Evolutionary conservation across 37 sponge, comb jelly and placozoan species (phyloP).

Genomic region (Petrosia ficiformis): DNA sequence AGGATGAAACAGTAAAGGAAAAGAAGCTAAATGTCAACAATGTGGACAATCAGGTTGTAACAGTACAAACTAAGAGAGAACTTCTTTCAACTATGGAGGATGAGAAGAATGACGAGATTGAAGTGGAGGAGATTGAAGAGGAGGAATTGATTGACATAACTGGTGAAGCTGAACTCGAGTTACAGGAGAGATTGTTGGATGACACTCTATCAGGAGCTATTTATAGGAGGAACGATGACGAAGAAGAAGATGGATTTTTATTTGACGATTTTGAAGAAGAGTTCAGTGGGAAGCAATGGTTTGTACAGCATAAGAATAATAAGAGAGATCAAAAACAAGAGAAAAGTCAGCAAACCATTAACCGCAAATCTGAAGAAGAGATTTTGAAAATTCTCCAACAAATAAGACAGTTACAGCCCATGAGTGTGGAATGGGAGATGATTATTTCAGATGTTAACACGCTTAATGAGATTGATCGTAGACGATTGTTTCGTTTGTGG

Average conservation of each 20-base stretch:
- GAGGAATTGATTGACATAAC: constrained; percentile 37
- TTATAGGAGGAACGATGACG: not conserved
- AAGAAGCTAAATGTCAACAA: not conserved
- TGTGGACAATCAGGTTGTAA: not conserved
- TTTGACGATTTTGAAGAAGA: no score
- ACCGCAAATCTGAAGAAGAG: not conserved
- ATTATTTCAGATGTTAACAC: constrained; percentile 24
- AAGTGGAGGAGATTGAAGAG: constrained; percentile 1
- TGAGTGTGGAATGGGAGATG: constrained; percentile 30
- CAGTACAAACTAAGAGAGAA: not conserved
- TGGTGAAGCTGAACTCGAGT: constrained; percentile 55
- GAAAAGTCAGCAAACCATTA: not conserved
- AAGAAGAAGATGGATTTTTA: no score
- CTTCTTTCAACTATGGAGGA: not conserved
- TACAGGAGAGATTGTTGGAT: constrained; percentile 26
- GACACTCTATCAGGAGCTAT: not conserved
- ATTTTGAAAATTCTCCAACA: not conserved
- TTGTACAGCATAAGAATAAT: not conserved
- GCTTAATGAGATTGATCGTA: constrained; percentile 20
- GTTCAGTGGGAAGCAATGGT: not conserved
- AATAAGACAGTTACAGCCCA: constrained; percentile 1
- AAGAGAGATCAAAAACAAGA: not conserved
- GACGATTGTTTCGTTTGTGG: constrained; percentile 76
- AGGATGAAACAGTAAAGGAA: not conserved
- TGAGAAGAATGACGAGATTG: not conserved